A percentile compares a stretch with the other conserved stretches of the same genome.
Evolutionary conservation across 1,140 invertebrate genomes (phyloP).

Genomic region (Drosophila busckii): DNA sequence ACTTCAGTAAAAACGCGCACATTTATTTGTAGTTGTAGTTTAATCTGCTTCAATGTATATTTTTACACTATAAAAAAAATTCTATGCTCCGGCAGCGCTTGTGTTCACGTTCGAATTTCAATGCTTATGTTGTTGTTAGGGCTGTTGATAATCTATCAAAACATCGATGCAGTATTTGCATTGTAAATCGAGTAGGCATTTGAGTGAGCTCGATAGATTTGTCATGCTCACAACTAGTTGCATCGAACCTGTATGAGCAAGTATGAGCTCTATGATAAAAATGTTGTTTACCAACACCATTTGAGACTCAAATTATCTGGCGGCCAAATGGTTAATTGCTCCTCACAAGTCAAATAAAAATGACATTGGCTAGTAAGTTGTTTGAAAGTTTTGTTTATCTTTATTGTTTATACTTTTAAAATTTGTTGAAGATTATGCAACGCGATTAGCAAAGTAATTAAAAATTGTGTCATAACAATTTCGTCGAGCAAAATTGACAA

Average conservation of each 20-base stretch:
- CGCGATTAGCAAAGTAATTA: neutral
- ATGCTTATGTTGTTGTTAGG: constrained; percentile 7
- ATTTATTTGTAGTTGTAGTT: neutral
- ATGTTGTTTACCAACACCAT: too few species aligned
- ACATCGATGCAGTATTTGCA: neutral
- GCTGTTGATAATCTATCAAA: neutral
- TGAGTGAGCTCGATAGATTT: too few species aligned
- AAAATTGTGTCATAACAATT: constrained; percentile 26
- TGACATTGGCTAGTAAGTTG: neutral
- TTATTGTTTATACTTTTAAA: constrained; percentile 5
- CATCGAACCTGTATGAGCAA: too few species aligned
- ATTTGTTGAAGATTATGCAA: constrained; percentile 3
- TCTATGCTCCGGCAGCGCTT: neutral
- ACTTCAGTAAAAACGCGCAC: neutral
- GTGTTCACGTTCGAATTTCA: constrained; percentile 10
- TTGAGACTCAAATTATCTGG: too few species aligned
- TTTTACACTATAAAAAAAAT: too few species aligned
- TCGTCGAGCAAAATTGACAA: constrained; percentile 64
- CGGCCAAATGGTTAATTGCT: too few species aligned
- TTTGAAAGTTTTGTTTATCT: neutral
- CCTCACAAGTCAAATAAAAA: too few species aligned
- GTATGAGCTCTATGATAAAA: too few species aligned
- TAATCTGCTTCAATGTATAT: neutral
- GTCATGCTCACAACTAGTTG: too few species aligned
- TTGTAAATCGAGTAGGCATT: neutral